Evolutionary conservation across 2,888 invertebrate genomes (phyloP), one percentile per base, ranked within the genome.

Genomic region (Ferrisia virgata): DNA sequence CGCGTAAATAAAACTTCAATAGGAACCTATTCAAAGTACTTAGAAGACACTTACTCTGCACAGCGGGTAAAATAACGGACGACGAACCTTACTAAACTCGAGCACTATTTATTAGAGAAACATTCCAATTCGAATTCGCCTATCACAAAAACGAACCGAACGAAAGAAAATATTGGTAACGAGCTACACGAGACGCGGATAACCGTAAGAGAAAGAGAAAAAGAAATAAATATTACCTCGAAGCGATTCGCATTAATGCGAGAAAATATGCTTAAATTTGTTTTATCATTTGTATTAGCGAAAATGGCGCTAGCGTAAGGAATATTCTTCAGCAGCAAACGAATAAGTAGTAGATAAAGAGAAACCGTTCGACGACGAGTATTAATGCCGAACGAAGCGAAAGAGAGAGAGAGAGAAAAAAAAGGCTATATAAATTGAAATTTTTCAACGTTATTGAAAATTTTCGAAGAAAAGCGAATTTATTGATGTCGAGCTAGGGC

Each of bases 211-310:
- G 36, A 3, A 3, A 36, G 47, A 5, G 8, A 47, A 18, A 47
- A 18, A 47, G 6, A 47, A 47, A 64, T 22, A 64, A 64, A 64
- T 64, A 64, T 64, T 64, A 64, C 58, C 58, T 64, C 28, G 58
- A 13, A 64, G 58, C 58, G 58, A 64, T 64, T 64, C 58, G 58
- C 58, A 64, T 64, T 64, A 64, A 64, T 64, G 58, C 58, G 58
- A 64, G 58, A 25, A 28, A 64, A 64, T 64, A 64, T 64, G 58
- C 58, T 64, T 64, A 64, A 64, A 64, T 64, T 64, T 13, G 58
- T 64, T 64, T 64, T 11, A 28, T 64, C 58, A 28, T 64, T 64
- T 64, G 58, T 64, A 64, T 64, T 64, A 64, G 58, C 58, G 58
- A 22, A 28, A 64, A 64, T 28, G 28, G 2, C 28, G 58, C 58